Conservation (phyloP, 1,140 invertebrate genomes). For the Euwallacea similis region DNA sequence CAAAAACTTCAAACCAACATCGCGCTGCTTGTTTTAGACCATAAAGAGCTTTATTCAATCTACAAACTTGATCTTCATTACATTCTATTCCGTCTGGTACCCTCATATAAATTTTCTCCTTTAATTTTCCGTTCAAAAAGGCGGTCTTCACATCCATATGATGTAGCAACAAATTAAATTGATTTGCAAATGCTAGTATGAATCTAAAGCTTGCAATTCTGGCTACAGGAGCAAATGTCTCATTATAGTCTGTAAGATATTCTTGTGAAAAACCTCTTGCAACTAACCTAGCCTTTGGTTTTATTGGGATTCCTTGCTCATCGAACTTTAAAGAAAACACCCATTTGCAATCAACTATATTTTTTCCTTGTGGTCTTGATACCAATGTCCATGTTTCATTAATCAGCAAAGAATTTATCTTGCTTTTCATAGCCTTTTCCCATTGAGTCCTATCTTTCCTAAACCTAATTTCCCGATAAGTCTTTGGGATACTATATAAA, state of each 20-base stretch:
- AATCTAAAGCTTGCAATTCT: constrained; percentile 47
- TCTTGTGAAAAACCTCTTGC: constrained; percentile 52
- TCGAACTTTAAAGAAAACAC: constrained; percentile 50
- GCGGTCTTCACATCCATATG: constrained; percentile 51
- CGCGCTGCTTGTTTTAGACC: constrained; percentile 54
- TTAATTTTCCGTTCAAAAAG: constrained; percentile 50
- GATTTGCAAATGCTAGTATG: constrained; percentile 53
- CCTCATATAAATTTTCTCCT: constrained; percentile 52
- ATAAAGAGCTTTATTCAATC: constrained; percentile 53
- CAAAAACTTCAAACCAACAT: constrained; percentile 47
- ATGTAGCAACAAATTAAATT: constrained; percentile 52
- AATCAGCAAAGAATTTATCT: constrained; percentile 49
- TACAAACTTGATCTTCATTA: constrained; percentile 43
- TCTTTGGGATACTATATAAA: constrained; percentile 10
- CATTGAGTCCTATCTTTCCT: constrained; percentile 46
- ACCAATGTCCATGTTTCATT: constrained; percentile 55
- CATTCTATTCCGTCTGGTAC: constrained; percentile 49
- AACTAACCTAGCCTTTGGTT: constrained; percentile 54
- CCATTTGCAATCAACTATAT: constrained; percentile 52
- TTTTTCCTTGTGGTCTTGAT: constrained; percentile 49
- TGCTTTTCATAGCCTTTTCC: constrained; percentile 50
- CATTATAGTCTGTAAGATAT: constrained; percentile 43
- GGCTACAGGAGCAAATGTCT: constrained; percentile 32
- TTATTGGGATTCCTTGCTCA: constrained; percentile 46
- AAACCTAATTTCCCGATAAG: constrained; percentile 44